Evolutionary conservation across 2,888 invertebrate genomes (phyloP).

Genomic region (Ryuthela nishihirai): DNA sequence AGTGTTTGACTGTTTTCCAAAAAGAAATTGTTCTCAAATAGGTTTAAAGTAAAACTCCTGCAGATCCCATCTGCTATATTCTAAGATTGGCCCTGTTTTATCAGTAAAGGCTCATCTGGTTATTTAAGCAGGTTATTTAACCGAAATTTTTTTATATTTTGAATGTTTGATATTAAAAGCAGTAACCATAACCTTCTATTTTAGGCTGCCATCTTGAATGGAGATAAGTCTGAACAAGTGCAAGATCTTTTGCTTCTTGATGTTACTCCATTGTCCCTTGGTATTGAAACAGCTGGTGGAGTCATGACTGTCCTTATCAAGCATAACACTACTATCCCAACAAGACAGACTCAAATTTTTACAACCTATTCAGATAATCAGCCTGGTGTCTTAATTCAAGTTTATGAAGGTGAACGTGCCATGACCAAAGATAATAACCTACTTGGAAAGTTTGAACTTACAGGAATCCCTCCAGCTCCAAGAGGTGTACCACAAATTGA

Average conservation of each 20-base stretch:
- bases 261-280: slow-evolving; percentile 83
- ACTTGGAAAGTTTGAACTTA: slow-evolving; percentile 51
- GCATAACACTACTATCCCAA: slow-evolving; percentile 94
- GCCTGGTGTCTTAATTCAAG: slow-evolving; percentile 80
- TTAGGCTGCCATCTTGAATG: slow-evolving; percentile 82
- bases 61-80: too few relatives aligned
- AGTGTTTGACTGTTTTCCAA: too few relatives aligned
- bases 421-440: slow-evolving; percentile 53
- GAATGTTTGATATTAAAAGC: background rate
- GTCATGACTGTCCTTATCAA: slow-evolving; percentile 96
- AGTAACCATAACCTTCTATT: too few relatives aligned
- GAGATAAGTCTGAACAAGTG: slow-evolving; percentile 61
- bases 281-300: slow-evolving; percentile 86
- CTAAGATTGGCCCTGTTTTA: too few relatives aligned
- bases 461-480: slow-evolving; percentile 47
- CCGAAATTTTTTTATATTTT: background rate
- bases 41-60: background rate
- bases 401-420: slow-evolving; percentile 52
- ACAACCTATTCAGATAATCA: slow-evolving; percentile 98
- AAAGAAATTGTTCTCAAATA: too few relatives aligned
- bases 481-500: slow-evolving; percentile 56
- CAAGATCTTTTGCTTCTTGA: slow-evolving; percentile 89
- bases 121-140: too few relatives aligned
- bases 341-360: slow-evolving; percentile 93
- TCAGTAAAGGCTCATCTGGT: too few relatives aligned